Percentiles rank a stretch among this genome's conserved stretches.
Evolutionary conservation across 2,113 vertebrate species (phyloP).

Genomic region (Apteryx mantelli): DNA sequence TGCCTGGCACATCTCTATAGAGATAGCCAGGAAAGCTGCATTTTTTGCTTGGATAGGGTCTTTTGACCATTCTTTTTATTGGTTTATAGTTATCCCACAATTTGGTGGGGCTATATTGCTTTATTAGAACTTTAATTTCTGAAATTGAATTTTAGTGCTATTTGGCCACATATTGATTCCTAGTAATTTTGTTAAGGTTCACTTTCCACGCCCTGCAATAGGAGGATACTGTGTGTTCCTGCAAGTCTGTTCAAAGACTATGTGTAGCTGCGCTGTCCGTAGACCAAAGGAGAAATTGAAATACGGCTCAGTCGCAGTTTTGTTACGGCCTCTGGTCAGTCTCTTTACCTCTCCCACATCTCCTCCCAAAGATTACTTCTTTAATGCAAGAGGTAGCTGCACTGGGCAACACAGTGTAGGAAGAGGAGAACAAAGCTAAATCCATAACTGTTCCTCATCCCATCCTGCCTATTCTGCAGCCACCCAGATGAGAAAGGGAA

Average conservation of each 20-base stretch:
- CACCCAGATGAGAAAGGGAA: not conserved
- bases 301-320: not conserved
- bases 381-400: not conserved
- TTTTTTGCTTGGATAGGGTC: no score
- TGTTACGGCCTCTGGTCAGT: not conserved
- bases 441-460: not conserved
- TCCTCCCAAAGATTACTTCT: not conserved
- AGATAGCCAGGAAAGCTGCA: not conserved
- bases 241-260: not conserved
- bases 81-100: not conserved
- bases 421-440: not conserved
- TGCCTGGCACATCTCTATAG: not conserved
- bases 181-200: not conserved
- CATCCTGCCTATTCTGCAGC: not conserved
- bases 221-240: not conserved
- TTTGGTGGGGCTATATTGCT: not conserved
- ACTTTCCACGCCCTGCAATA: not conserved
- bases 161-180: not conserved
- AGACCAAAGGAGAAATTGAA: not conserved
- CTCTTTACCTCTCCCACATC: not conserved
- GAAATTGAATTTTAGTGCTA: not conserved
- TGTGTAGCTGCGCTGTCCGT: not conserved
- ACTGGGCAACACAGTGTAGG: not conserved
- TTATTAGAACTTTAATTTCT: not conserved
- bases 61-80: not conserved